Evolutionary conservation across 1,140 invertebrate genomes (phyloP), one percentile per base, ranked within the genome.

Genomic region (Leguminivora glycinivorella): DNA sequence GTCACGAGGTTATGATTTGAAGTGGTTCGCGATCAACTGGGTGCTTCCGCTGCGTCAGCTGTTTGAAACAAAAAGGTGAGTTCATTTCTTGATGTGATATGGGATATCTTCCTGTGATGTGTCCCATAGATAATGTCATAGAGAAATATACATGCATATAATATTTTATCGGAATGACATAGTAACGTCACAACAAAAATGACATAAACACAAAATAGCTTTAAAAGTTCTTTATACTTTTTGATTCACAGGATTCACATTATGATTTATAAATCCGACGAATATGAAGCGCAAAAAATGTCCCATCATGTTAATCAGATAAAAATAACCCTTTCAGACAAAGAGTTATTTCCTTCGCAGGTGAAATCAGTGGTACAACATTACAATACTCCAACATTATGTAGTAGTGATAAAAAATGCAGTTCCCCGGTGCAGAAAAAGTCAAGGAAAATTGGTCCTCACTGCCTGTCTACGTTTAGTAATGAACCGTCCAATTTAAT

Each of bases 21-120:
- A 87, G 86, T 88, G 88, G 84, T 89, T 86, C 81, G 87, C 83
- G 83, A 89, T 90, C 86, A 90, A 90, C 86, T 85, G 85, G 85
- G 78, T 81, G 83, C 82, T 90, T 90, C 88, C 88, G 87, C 75
- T 80, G 76, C 72, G 75, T 84, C 87, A 89, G 87, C 83, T 89
- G 87, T 88, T 86, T 83, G 58, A 67, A 66, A 67, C 60, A 25
- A 60, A 40, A 14, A 66, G 26, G 40, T 43, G 9, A 31, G 14
- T 31, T 68, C 47, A 70, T 60, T 43, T 52, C 17, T 52, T 52
- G 10, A 52, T 10, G 19, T 22, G 7, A 17, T 47, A 10, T n/a
- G n/a, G n/a, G n/a, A n/a, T n/a, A n/a, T n/a, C n/a, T n/a, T n/a
- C n/a, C n/a, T n/a, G n/a, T n/a, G n/a, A n/a, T n/a, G n/a, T n/a